Evolutionary conservation across 2,888 invertebrate genomes (phyloP).

Genomic region (Alentia gelatinosa): DNA sequence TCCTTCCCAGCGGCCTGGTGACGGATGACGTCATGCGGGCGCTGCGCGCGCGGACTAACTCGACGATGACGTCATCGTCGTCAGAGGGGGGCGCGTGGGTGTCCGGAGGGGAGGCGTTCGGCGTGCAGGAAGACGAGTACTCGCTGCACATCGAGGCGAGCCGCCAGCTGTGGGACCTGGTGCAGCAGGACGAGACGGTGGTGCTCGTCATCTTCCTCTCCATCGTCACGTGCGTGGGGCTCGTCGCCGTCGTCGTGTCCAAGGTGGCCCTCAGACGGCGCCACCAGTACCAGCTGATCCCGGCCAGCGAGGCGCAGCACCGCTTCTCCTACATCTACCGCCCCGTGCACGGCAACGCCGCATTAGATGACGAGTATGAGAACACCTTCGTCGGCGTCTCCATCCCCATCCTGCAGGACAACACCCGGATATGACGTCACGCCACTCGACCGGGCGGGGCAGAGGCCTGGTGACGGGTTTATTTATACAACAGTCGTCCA

Average conservation of each 20-base stretch:
- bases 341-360: constrained; percentile 56
- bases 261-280: background rate
- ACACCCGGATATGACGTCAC: constrained; percentile 59
- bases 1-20: no score
- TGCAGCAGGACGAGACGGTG: background rate
- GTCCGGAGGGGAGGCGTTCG: no score
- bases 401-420: constrained; percentile 63
- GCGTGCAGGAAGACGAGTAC: background rate
- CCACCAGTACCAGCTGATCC: constrained; percentile 19
- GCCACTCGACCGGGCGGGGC: no score
- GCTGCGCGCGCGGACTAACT: no score
- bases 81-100: no score
- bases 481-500: no score
- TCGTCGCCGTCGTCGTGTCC: background rate
- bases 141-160: constrained; percentile 24
- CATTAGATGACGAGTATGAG: constrained; percentile 63
- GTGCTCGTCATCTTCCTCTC: constrained; percentile 24
- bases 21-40: no score
- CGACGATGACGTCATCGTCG: no score
- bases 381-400: constrained; percentile 65
- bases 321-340: constrained; percentile 61
- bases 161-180: background rate
- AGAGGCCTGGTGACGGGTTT: no score
- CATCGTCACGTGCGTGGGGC: constrained; percentile 28
- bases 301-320: background rate